A percentile compares a stretch with the other conserved stretches of the same genome.
Evolutionary conservation across 2,797 vertebrate genomes (phyloP).

Genomic region (Diceros bicornis): DNA sequence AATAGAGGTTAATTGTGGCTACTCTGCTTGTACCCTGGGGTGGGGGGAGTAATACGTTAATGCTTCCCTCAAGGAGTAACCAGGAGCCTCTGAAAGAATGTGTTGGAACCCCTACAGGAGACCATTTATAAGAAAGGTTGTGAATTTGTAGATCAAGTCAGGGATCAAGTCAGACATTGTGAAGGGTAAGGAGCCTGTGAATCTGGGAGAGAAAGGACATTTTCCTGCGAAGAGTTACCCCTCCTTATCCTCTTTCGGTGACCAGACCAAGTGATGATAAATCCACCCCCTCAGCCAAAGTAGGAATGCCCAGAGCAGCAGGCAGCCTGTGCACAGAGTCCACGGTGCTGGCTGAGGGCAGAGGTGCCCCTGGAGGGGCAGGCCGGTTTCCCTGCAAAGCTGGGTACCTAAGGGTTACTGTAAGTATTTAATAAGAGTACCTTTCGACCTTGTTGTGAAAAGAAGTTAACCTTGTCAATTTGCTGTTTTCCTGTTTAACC

Average conservation of each 20-base stretch:
- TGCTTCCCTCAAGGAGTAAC: background rate
- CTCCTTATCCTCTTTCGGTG: background rate
- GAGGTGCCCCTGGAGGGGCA: accelerated
- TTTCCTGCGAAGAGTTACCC: background rate
- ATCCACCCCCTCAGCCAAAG: background rate
- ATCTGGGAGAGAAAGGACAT: background rate
- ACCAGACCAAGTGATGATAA: background rate
- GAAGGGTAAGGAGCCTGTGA: background rate
- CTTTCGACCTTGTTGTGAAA: too few relatives aligned
- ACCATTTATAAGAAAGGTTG: conserved; percentile 30
- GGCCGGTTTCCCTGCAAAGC: background rate
- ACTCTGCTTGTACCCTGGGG: conserved; percentile 46
- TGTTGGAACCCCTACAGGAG: background rate
- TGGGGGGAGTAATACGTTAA: background rate
- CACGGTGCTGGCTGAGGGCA: background rate
- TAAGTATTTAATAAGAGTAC: too few relatives aligned
- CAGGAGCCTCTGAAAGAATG: background rate
- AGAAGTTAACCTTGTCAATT: too few relatives aligned
- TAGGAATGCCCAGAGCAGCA: background rate
- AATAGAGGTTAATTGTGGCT: conserved; percentile 82
- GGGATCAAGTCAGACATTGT: background rate
- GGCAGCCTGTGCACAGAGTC: background rate
- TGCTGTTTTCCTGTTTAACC: too few relatives aligned
- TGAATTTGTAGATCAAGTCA: background rate
- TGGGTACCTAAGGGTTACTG: too few relatives aligned